Conservation (phyloP, 2,797 vertebrate species). For the Lagorchestes hirsutus region DNA sequence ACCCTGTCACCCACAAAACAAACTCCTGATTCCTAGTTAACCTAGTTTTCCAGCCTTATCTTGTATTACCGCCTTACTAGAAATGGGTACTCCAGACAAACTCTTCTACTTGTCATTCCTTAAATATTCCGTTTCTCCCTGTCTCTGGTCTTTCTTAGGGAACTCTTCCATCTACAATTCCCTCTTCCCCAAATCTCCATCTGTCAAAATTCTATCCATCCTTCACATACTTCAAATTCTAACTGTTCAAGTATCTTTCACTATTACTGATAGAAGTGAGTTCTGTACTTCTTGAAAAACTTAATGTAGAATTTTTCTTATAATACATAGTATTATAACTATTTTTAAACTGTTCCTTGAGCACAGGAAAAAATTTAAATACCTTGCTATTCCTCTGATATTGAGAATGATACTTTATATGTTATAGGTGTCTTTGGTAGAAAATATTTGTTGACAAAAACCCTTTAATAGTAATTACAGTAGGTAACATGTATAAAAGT, state of each 20-base stretch:
- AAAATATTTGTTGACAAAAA: not conserved
- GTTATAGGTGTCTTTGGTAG: not conserved
- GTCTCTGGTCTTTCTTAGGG: not conserved
- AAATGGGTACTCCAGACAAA: not conserved
- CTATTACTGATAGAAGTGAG: not conserved
- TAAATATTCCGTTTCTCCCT: not conserved
- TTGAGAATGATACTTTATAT: not conserved
- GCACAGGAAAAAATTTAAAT: not conserved
- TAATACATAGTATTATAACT: not conserved
- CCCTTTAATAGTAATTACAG: not conserved
- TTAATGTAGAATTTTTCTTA: not conserved
- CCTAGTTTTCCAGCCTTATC: not conserved
- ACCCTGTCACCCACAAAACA: not conserved
- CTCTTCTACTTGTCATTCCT: not conserved
- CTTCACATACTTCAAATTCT: slow-evolving; percentile 3
- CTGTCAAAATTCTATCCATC: not conserved
- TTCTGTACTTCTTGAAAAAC: slow-evolving; percentile 14
- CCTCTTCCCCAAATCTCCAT: not conserved
- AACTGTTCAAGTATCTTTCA: not conserved
- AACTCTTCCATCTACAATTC: slow-evolving; percentile 23
- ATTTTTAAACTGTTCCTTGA: not conserved
- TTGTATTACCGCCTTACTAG: slow-evolving; percentile 9
- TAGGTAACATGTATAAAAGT: not conserved
- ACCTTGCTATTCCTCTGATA: not conserved
- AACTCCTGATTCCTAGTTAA: slow-evolving; percentile 25